These are phyloP conservation scores for Barypeithes pellucidus DNA, from an alignment of 2,888 invertebrate species.

Conservation along the genomic window DNA sequence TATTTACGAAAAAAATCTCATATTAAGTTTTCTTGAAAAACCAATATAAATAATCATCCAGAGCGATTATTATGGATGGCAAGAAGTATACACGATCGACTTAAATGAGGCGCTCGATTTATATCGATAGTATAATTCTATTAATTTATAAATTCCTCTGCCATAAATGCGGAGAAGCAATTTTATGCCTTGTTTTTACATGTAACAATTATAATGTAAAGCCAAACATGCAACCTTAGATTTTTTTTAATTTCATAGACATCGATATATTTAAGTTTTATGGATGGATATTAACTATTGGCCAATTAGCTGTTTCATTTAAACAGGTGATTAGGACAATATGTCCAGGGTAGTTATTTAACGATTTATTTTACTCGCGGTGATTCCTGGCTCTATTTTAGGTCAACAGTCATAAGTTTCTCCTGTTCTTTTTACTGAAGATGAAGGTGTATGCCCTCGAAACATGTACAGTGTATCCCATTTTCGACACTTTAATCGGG, in stretches of 20 bases:
- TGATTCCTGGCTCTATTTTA: too few relatives aligned
- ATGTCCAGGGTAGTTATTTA: too few relatives aligned
- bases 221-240: conserved; percentile 32
- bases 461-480: too few relatives aligned
- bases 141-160: neutral
- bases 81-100: neutral
- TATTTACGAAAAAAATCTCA: too few relatives aligned
- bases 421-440: too few relatives aligned
- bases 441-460: too few relatives aligned
- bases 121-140: conserved; percentile 18
- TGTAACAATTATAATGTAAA: conserved; percentile 34
- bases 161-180: conserved; percentile 11
- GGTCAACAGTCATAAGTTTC: too few relatives aligned
- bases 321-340: too few relatives aligned
- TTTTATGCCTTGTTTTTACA: conserved; percentile 20
- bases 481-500: too few relatives aligned
- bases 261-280: conserved; percentile 8
- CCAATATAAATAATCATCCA: neutral
- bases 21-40: too few relatives aligned
- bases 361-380: too few relatives aligned
- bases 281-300: neutral
- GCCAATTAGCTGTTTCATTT: neutral
- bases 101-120: too few relatives aligned
- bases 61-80: conserved; percentile 4
- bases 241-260: conserved; percentile 19